These are phyloP conservation scores for Tineola bisselliella DNA, from an alignment of 2,888 invertebrate species.

Conservation along the genomic window DNA sequence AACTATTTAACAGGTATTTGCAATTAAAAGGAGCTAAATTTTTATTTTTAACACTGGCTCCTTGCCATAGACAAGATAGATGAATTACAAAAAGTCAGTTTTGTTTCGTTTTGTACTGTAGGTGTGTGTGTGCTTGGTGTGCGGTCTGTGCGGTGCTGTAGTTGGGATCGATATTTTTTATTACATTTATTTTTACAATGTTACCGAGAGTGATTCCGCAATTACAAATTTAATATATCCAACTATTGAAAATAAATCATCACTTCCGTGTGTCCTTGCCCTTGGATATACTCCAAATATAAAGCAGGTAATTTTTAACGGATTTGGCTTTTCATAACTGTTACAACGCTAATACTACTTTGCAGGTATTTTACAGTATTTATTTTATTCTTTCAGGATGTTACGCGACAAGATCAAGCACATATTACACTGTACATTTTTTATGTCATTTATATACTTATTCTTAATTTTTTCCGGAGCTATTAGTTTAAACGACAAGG, in stretches of 20 bases:
- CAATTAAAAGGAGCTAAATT: no score
- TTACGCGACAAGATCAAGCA: constrained; percentile 79
- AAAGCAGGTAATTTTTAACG: background rate
- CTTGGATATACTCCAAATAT: background rate
- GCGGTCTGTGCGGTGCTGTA: background rate
- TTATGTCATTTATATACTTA: constrained; percentile 76
- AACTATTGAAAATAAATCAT: background rate
- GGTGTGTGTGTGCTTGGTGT: constrained; percentile 2
- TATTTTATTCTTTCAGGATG: constrained; percentile 49
- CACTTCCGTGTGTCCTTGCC: background rate
- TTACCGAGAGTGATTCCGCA: background rate
- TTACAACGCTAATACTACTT: background rate
- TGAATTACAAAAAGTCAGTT: background rate
- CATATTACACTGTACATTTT: constrained; percentile 79
- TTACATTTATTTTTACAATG: background rate
- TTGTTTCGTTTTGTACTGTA: background rate
- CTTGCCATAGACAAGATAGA: background rate
- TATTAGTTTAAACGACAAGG: constrained; percentile 66
- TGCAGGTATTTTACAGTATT: background rate
- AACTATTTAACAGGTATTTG: no score
- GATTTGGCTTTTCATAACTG: background rate
- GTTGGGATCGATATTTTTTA: background rate
- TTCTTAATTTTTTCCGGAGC: constrained; percentile 78
- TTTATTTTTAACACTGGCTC: background rate
- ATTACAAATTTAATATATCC: background rate